phyloP scores from a whole-genome alignment of 2,797 vertebrate species.

The Eleutherodactylus coqui region DNA sequence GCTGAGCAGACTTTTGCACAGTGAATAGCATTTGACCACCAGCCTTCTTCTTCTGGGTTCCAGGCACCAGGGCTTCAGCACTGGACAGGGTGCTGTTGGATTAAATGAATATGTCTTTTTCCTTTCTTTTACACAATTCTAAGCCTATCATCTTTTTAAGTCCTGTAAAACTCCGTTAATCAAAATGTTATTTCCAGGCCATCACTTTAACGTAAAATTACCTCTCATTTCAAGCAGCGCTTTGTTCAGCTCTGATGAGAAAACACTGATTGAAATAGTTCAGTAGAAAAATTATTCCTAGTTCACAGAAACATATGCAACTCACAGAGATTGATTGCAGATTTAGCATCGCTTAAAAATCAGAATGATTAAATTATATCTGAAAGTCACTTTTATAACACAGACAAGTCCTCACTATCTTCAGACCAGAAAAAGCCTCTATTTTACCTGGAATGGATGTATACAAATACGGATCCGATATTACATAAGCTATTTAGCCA shows the following conservation, averaged over 20 bases:
- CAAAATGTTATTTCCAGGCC: neutral
- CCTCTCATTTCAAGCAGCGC: neutral
- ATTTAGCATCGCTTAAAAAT: neutral
- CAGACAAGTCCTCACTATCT: neutral
- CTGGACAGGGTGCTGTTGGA: too few relatives aligned
- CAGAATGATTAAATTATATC: neutral
- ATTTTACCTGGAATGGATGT: too few relatives aligned
- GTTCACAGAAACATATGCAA: neutral
- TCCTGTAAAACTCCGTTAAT: too few relatives aligned
- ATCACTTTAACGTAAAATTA: neutral
- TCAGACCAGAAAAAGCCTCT: neutral
- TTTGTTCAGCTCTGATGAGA: neutral
- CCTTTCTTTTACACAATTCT: too few relatives aligned
- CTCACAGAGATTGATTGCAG: neutral
- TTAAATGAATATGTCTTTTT: too few relatives aligned
- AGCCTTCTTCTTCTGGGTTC: too few relatives aligned
- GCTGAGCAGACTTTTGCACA: too few relatives aligned
- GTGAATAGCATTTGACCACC: too few relatives aligned
- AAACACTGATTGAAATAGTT: slow-evolving; percentile 6
- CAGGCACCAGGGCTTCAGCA: too few relatives aligned
- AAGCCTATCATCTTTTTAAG: too few relatives aligned
- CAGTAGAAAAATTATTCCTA: neutral
- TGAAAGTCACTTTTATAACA: neutral
- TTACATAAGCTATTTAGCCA: too few relatives aligned
- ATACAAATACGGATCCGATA: too few relatives aligned